Evolutionary conservation across 2,113 vertebrate genomes (phyloP).

Genomic region (Microcebus tavaratra): DNA sequence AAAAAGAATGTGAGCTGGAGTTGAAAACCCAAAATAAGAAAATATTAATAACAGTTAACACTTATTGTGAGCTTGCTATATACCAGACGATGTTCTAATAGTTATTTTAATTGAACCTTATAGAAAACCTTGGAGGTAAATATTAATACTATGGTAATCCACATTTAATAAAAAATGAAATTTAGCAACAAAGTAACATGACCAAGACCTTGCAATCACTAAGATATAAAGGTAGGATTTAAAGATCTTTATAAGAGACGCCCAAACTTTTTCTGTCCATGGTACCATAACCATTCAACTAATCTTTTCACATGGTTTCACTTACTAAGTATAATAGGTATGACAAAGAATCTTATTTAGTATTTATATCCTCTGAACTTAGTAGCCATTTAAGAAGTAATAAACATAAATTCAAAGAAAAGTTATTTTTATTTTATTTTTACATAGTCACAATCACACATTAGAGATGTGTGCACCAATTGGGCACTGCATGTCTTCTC

Average conservation of each 20-base stretch:
- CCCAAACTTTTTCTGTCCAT: neutral
- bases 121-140: neutral
- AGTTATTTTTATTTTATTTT: neutral
- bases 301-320: neutral
- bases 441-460: neutral
- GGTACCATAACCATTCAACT: neutral
- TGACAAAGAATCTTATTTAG: neutral
- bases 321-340: neutral
- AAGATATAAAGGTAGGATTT: neutral
- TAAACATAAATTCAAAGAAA: neutral
- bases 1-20: neutral
- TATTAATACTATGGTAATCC: neutral
- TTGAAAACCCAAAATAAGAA: neutral
- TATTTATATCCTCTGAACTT: neutral
- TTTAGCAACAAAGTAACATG: neutral
- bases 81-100: neutral
- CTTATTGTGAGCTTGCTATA: neutral
- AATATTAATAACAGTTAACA: neutral
- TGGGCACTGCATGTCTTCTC: neutral
- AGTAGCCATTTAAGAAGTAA: neutral
- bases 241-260: neutral
- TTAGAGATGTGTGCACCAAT: neutral
- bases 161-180: neutral
- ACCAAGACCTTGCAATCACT: neutral
- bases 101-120: neutral